Conservation (phyloP, 1,140 invertebrate genomes). For the Scaptomyza hsui region DNA sequence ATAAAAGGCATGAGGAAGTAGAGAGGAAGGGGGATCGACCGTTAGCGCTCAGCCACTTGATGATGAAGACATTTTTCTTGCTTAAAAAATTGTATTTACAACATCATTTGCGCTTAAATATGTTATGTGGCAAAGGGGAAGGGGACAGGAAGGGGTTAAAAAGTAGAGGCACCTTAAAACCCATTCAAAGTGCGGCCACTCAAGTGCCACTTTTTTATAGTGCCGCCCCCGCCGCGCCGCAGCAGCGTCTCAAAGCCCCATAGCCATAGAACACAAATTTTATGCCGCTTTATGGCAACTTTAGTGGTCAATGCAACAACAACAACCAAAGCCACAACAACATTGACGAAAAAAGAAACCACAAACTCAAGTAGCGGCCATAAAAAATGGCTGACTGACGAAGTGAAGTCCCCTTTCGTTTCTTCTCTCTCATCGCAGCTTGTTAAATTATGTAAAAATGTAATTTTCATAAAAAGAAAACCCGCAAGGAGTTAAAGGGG, state of each 20-base stretch:
- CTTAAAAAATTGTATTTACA: constrained; percentile 73
- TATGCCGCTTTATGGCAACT: constrained; percentile 68
- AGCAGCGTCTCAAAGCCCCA: constrained; percentile 6
- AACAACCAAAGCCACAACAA: constrained; percentile 1
- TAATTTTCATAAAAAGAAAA: constrained; percentile 54
- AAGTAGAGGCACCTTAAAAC: constrained; percentile 29
- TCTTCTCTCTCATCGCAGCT: constrained; percentile 20
- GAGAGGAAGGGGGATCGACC: not conserved
- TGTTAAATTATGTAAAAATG: constrained; percentile 77
- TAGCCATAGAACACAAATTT: constrained; percentile 54
- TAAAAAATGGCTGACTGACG: constrained; percentile 52
- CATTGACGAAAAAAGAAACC: constrained; percentile 2
- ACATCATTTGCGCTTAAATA: constrained; percentile 68
- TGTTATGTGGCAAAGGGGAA: not conserved
- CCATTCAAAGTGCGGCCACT: constrained; percentile 65
- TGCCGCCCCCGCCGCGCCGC: constrained; percentile 1
- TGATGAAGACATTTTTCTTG: constrained; percentile 70
- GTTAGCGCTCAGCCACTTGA: constrained; percentile 44
- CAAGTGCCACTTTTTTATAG: constrained; percentile 62
- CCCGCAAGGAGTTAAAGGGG: not conserved
- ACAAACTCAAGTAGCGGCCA: constrained; percentile 26
- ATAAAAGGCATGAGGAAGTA: not conserved
- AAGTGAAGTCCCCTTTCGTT: constrained; percentile 22
- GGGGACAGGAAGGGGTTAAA: not conserved
- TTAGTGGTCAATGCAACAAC: constrained; percentile 72